These are phyloP conservation scores for Ammospiza caudacuta DNA, from an alignment of 2,113 vertebrate species.

Conservation along the genomic window DNA sequence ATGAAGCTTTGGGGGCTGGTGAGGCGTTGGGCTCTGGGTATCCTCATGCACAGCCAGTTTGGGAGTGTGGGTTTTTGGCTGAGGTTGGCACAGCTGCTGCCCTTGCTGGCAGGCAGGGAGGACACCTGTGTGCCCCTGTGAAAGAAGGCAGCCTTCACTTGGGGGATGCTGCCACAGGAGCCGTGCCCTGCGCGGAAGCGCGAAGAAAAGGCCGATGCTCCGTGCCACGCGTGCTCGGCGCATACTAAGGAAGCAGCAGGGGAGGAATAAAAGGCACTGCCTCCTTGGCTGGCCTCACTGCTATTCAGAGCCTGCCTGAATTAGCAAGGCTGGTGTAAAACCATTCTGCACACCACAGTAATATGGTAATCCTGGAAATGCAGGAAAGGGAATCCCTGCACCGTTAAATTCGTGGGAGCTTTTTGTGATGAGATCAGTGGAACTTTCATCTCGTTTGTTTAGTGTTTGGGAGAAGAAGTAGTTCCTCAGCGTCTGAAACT, in stretches of 20 bases:
- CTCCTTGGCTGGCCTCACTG: fast-evolving
- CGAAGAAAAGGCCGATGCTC: neutral
- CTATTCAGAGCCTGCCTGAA: conserved; percentile 12
- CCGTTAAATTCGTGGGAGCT: fast-evolving
- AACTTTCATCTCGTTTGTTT: neutral
- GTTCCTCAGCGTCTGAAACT: neutral
- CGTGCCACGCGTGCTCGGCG: neutral
- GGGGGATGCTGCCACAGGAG: neutral
- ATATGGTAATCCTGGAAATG: neutral
- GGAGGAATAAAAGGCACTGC: conserved; percentile 13
- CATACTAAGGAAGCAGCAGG: conserved; percentile 30
- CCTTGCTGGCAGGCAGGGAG: neutral
- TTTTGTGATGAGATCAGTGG: neutral
- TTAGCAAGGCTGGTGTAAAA: conserved; percentile 2
- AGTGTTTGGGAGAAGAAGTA: neutral
- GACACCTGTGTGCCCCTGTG: neutral
- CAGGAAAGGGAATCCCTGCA: neutral
- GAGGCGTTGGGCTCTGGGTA: fast-evolving
- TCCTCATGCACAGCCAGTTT: fast-evolving
- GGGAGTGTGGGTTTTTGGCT: fast-evolving
- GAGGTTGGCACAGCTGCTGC: neutral
- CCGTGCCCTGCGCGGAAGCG: neutral
- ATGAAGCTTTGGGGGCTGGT: neutral
- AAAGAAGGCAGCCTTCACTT: conserved; percentile 2
- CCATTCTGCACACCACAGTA: neutral